Evolutionary conservation across 2,797 vertebrate species (phyloP).

Genomic region (Gobio occitaniae): DNA sequence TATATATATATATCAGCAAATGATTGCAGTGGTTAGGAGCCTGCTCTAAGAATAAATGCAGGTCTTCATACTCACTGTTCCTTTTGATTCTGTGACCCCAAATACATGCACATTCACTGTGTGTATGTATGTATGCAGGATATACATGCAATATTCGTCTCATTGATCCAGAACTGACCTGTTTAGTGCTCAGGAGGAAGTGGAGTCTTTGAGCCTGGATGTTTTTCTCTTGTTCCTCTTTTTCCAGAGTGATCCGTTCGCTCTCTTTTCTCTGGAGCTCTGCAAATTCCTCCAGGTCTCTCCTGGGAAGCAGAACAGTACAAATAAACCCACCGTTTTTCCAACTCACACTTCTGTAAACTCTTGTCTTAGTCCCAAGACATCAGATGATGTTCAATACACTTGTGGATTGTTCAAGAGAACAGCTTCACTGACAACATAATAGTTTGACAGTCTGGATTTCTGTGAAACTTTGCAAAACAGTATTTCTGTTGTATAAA

Average conservation of each 20-base stretch:
- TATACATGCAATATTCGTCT: slow-evolving; percentile 80
- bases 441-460: neutral
- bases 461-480: neutral
- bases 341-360: slow-evolving; percentile 9
- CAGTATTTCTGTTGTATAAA: neutral
- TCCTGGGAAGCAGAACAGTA: slow-evolving; percentile 74
- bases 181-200: slow-evolving; percentile 93
- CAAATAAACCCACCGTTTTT: slow-evolving; percentile 41
- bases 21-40: slow-evolving; percentile 12
- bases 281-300: slow-evolving; percentile 81
- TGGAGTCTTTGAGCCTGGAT: slow-evolving; percentile 86
- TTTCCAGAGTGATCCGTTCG: slow-evolving; percentile 74
- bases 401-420: slow-evolving; percentile 48
- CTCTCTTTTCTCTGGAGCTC: slow-evolving; percentile 81
- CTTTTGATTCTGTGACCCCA: neutral
- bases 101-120: neutral
- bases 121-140: neutral
- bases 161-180: slow-evolving; percentile 93
- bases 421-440: slow-evolving; percentile 20
- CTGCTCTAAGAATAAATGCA: neutral
- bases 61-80: slow-evolving; percentile 10
- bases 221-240: slow-evolving; percentile 78
- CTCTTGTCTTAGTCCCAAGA: slow-evolving; percentile 27
- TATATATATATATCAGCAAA: slow-evolving; percentile 47
- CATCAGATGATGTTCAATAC: slow-evolving; percentile 35